These are phyloP conservation scores for Standfussiana lucernea DNA, from an alignment of 2,888 invertebrate genomes.

Conservation along the genomic window DNA sequence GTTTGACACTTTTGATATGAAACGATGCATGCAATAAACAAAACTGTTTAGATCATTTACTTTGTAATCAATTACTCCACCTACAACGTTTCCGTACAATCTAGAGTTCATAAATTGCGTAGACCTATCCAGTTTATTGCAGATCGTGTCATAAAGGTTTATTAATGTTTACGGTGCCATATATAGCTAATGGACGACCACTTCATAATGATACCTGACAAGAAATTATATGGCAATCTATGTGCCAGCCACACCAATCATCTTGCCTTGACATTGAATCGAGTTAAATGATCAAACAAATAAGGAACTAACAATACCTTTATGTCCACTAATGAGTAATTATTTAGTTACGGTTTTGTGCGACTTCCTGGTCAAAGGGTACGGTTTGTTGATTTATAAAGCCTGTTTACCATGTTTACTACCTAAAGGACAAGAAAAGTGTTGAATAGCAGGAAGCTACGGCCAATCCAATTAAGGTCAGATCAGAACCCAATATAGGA, in stretches of 20 bases:
- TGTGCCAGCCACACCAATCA: slow-evolving; percentile 27
- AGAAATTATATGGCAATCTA: slow-evolving; percentile 29
- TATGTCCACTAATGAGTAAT: slow-evolving; percentile 35
- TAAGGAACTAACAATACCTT: slow-evolving; percentile 57
- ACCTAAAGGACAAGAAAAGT: not conserved
- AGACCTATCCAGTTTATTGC: slow-evolving; percentile 20
- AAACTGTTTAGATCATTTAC: not conserved
- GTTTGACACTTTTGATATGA: not conserved
- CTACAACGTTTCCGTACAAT: slow-evolving; percentile 14
- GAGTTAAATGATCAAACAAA: slow-evolving; percentile 49
- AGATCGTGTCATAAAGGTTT: not conserved
- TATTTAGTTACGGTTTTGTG: slow-evolving; percentile 30
- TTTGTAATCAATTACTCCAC: not conserved
- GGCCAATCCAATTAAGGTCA: slow-evolving; percentile 29
- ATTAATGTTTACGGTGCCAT: slow-evolving; percentile 3
- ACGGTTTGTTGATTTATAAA: slow-evolving; percentile 17
- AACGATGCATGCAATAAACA: not conserved
- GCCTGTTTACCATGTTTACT: slow-evolving; percentile 33
- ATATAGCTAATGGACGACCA: not conserved
- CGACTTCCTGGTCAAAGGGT: slow-evolving; percentile 61
- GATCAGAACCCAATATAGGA: slow-evolving; percentile 15
- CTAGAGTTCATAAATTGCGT: not conserved
- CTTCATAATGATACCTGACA: slow-evolving; percentile 20
- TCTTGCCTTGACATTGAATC: slow-evolving; percentile 52
- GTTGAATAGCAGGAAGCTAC: slow-evolving; percentile 14